phyloP scores from a whole-genome alignment of 2,113 vertebrate species.

The Condylura cristata region DNA sequence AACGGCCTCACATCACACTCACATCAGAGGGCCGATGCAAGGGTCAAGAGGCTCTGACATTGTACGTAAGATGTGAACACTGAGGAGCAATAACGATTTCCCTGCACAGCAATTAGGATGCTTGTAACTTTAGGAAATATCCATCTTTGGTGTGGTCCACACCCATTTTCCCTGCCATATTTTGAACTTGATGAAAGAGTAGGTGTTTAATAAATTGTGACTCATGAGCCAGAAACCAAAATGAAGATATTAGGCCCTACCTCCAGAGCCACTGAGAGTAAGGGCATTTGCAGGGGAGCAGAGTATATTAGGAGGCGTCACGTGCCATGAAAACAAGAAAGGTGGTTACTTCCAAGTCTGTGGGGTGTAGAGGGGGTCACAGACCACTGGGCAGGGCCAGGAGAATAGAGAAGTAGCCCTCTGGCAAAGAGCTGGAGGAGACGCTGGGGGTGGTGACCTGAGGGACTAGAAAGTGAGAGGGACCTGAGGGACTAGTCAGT shows the following conservation, averaged over 20 bases:
- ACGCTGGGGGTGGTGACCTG: background rate
- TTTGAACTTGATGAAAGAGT: background rate
- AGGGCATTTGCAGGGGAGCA: background rate
- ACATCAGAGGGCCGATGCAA: background rate
- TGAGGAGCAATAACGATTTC: background rate
- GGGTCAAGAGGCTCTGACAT: background rate
- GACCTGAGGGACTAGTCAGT: background rate
- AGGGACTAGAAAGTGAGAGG: background rate
- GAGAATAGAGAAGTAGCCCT: background rate
- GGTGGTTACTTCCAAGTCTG: no score
- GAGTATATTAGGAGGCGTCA: background rate
- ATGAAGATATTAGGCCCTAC: background rate
- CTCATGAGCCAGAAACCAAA: background rate
- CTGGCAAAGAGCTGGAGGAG: background rate
- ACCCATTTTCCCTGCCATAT: background rate
- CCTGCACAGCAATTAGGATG: background rate
- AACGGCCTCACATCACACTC: background rate
- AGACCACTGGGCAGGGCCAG: background rate
- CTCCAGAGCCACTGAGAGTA: background rate
- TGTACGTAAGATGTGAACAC: background rate
- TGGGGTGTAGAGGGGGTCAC: background rate
- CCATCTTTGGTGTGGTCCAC: background rate
- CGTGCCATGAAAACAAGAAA: background rate
- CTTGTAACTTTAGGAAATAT: background rate
- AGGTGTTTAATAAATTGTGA: background rate